Conservation (phyloP, 2,888 invertebrate genomes). For the Microlaimidae sp. region DNA sequence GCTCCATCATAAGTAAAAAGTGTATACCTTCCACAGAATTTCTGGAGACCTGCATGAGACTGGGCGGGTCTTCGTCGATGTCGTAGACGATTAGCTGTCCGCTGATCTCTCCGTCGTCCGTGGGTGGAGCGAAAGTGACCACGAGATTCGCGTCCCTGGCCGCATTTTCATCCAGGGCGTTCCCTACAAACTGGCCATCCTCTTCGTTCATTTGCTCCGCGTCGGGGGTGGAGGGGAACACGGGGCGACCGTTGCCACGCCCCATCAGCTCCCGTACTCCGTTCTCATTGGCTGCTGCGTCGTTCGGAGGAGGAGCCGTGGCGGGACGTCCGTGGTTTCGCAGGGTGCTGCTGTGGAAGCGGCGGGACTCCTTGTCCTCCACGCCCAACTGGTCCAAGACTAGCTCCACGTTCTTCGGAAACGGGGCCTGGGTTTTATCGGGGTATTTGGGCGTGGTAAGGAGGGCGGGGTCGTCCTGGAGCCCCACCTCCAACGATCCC, state of each 20-base stretch:
- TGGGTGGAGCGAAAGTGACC: not conserved
- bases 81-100: conserved; percentile 12
- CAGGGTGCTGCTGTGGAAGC: no score
- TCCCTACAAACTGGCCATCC: not conserved
- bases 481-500: not conserved
- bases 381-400: no score
- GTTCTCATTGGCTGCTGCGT: not conserved
- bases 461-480: not conserved
- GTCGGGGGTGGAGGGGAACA: not conserved
- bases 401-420: no score
- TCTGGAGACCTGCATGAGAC: conserved; percentile 2
- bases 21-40: no score
- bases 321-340: no score
- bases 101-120: not conserved
- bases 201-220: no score
- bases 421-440: not conserved
- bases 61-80: conserved; percentile 12
- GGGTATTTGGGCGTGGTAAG: not conserved
- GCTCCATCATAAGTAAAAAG: no score
- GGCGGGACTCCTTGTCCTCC: no score
- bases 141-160: not conserved
- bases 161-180: not conserved
- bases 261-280: not conserved
- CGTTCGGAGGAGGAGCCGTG: not conserved
- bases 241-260: not conserved